phyloP scores from a whole-genome alignment of 2,113 vertebrate genomes.

The Greenwoodochromis staneri region DNA sequence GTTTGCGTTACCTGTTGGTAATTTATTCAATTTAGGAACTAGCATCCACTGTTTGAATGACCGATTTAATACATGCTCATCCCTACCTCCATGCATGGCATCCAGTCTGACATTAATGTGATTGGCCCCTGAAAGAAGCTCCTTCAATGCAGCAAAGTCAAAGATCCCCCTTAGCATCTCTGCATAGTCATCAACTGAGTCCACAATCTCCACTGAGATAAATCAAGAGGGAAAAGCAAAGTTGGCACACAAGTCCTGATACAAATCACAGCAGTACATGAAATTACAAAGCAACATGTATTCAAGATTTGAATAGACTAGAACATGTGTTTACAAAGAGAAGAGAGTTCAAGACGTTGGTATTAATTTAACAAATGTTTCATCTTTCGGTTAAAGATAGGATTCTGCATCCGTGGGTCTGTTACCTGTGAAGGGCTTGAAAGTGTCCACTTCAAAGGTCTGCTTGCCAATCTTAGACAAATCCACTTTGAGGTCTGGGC shows the following conservation, averaged over 20 bases:
- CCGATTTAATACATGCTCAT: background rate
- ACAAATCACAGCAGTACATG: background rate
- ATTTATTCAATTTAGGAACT: background rate
- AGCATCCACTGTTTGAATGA: background rate
- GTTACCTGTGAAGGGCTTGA: constrained; percentile 90
- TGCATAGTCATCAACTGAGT: constrained; percentile 90
- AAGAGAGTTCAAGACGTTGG: background rate
- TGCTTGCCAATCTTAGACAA: constrained; percentile 87
- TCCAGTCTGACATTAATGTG: constrained; percentile 90
- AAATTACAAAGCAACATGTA: background rate
- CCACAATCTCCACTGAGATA: constrained; percentile 91
- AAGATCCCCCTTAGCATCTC: constrained; percentile 94
- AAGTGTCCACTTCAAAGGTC: constrained; percentile 93
- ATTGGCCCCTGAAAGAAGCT: constrained; percentile 86
- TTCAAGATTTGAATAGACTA: background rate
- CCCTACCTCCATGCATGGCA: constrained; percentile 94
- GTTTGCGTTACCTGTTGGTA: background rate
- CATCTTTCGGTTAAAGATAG: background rate
- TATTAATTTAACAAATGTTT: background rate
- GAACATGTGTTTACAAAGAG: background rate
- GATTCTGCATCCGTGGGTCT: background rate
- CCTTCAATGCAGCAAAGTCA: constrained; percentile 88
- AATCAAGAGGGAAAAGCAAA: background rate
- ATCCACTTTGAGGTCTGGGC: constrained; percentile 90
- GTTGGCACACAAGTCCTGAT: background rate